Conservation (phyloP, 2,797 vertebrate genomes). For the Myripristis jacobus region DNA sequence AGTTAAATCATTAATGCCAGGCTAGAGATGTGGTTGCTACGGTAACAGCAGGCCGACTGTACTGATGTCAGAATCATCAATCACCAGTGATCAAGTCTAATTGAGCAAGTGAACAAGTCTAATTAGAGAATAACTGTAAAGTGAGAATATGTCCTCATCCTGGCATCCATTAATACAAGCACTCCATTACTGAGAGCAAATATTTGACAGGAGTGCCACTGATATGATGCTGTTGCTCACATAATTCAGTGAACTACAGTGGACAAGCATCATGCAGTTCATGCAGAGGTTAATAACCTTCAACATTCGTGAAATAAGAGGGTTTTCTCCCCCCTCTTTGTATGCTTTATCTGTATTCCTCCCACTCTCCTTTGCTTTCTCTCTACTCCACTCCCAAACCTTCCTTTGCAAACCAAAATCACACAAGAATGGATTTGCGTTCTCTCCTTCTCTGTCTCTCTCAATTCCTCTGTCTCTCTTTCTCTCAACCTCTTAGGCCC, state of each 20-base stretch:
- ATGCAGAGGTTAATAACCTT: neutral
- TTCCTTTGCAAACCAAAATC: neutral
- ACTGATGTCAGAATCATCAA: constrained; percentile 54
- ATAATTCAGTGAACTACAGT: neutral
- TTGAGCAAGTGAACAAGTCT: constrained; percentile 34
- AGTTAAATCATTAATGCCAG: constrained; percentile 41
- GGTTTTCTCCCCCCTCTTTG: no score
- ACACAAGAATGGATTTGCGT: neutral
- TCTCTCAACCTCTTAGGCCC: constrained; percentile 7
- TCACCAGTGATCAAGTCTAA: constrained; percentile 54
- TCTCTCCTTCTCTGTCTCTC: neutral
- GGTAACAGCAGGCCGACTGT: constrained; percentile 51
- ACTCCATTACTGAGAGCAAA: neutral
- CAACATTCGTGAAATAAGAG: no score
- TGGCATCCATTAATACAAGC: neutral
- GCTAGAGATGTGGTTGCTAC: constrained; percentile 52
- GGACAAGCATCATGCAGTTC: neutral
- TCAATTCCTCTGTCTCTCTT: constrained; percentile 8
- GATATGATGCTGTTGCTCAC: neutral
- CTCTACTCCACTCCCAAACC: neutral
- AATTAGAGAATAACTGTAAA: constrained; percentile 28
- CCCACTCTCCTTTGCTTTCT: neutral
- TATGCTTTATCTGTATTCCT: constrained; percentile 1
- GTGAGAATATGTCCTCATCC: neutral
- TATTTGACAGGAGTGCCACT: neutral